Conservation (phyloP, 2,888 invertebrate species). For the Cremastobaeus sp. region DNA sequence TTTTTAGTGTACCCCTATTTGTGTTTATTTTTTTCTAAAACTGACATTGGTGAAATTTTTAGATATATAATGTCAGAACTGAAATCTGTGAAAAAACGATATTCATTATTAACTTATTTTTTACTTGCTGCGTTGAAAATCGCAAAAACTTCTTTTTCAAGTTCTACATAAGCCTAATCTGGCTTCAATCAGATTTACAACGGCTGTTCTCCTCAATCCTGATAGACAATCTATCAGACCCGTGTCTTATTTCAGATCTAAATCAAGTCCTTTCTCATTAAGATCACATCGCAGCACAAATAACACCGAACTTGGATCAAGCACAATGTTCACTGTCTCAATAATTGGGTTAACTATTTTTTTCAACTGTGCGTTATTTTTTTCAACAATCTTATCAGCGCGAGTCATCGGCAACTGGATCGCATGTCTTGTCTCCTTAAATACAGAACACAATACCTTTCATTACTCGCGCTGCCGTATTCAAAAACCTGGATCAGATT, state of each 20-base stretch:
- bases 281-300: slow-evolving; percentile 31
- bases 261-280: slow-evolving; percentile 16
- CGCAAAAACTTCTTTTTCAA: slow-evolving; percentile 1
- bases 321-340: slow-evolving; percentile 17
- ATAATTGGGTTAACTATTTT: slow-evolving; percentile 21
- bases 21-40: too few relatives aligned
- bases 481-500: too few relatives aligned
- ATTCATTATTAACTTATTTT: too few relatives aligned
- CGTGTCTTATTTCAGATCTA: slow-evolving; percentile 19
- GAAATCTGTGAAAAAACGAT: too few relatives aligned
- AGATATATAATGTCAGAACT: too few relatives aligned
- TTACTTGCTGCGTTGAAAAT: too few relatives aligned
- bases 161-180: slow-evolving; percentile 3
- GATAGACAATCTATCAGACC: slow-evolving; percentile 20
- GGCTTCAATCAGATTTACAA: slow-evolving; percentile 25
- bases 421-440: slow-evolving; percentile 19
- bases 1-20: too few relatives aligned
- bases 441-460: too few relatives aligned
- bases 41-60: too few relatives aligned
- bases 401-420: slow-evolving; percentile 19
- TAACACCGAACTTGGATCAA: slow-evolving; percentile 8
- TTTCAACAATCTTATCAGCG: slow-evolving; percentile 21
- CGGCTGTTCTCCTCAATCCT: slow-evolving; percentile 7
- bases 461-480: too few relatives aligned
- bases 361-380: slow-evolving; percentile 14